Evolutionary conservation across 2,113 vertebrate genomes (phyloP).

Genomic region (Terrapene triunguis): DNA sequence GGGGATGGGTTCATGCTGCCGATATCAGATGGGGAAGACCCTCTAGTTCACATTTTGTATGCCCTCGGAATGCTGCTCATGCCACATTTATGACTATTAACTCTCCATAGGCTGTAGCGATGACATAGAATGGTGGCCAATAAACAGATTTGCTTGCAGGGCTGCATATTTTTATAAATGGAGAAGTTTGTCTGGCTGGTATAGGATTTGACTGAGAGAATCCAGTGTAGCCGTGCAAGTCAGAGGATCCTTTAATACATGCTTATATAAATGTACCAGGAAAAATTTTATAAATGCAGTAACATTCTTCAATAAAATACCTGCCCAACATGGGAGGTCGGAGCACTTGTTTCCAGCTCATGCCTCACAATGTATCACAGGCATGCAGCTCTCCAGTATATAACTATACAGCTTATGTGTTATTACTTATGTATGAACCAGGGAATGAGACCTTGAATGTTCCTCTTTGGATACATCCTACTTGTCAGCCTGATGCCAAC

Average conservation of each 20-base stretch:
- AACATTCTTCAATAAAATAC: not conserved
- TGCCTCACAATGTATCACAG: not conserved
- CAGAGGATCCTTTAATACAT: not conserved
- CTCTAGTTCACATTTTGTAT: not conserved
- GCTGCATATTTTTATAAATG: not conserved
- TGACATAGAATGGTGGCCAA: not conserved
- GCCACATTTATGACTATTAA: not conserved
- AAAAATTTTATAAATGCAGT: not conserved
- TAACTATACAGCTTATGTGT: not conserved
- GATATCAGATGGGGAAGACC: not conserved
- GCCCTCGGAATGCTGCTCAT: not conserved
- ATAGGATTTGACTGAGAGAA: not conserved
- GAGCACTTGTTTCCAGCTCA: not conserved
- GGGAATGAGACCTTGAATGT: slow-evolving; percentile 25
- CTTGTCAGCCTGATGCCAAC: slow-evolving; percentile 60
- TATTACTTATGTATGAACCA: slow-evolving; percentile 29
- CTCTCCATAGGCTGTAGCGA: not conserved
- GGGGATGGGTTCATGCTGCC: not conserved
- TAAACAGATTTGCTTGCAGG: not conserved
- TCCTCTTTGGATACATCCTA: slow-evolving; percentile 11
- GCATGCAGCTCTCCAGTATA: not conserved
- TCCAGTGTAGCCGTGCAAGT: not conserved
- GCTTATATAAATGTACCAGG: fast-evolving
- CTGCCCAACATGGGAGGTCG: not conserved
- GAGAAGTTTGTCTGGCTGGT: not conserved